phyloP scores from a whole-genome alignment of 2,888 invertebrate species.

The Ophioninae sp. region DNA sequence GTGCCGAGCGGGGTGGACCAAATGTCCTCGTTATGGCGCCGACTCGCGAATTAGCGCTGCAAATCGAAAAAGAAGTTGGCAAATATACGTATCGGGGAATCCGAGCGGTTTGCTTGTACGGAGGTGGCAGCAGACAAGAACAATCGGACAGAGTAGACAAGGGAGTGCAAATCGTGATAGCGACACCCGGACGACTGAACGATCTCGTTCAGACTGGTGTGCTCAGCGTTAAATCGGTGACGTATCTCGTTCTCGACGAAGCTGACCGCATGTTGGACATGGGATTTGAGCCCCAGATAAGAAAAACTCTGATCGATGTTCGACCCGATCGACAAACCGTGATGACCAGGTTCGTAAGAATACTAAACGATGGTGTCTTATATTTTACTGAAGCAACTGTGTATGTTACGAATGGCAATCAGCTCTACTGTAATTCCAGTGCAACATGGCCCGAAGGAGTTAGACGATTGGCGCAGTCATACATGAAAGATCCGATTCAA shows the following conservation, averaged over 20 bases:
- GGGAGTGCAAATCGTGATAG: slow-evolving; percentile 97
- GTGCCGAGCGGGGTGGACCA: slow-evolving; percentile 89
- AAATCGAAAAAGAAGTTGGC: slow-evolving; percentile 94
- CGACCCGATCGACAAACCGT: slow-evolving; percentile 96
- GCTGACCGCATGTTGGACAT: slow-evolving; percentile 94
- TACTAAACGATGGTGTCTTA: not conserved
- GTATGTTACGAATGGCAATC: too few species aligned
- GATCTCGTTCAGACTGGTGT: slow-evolving; percentile 88
- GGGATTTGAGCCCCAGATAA: slow-evolving; percentile 94
- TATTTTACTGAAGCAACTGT: too few species aligned
- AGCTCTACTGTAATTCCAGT: slow-evolving; percentile 77
- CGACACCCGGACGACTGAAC: slow-evolving; percentile 96
- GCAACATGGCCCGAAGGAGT: slow-evolving; percentile 98
- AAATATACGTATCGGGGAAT: slow-evolving; percentile 95
- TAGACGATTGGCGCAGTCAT: slow-evolving; percentile 90
- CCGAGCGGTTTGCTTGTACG: slow-evolving; percentile 94
- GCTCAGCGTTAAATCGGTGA: slow-evolving; percentile 90
- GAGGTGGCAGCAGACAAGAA: slow-evolving; percentile 91
- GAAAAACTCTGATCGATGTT: slow-evolving; percentile 90
- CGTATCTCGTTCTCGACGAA: slow-evolving; percentile 96
- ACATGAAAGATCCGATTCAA: slow-evolving; percentile 95
- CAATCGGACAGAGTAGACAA: slow-evolving; percentile 88
- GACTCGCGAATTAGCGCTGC: slow-evolving; percentile 95
- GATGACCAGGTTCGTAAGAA: slow-evolving; percentile 89
- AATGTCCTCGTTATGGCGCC: slow-evolving; percentile 95